phyloP scores from a whole-genome alignment of 2,888 invertebrate genomes.

The Antitype chi region DNA sequence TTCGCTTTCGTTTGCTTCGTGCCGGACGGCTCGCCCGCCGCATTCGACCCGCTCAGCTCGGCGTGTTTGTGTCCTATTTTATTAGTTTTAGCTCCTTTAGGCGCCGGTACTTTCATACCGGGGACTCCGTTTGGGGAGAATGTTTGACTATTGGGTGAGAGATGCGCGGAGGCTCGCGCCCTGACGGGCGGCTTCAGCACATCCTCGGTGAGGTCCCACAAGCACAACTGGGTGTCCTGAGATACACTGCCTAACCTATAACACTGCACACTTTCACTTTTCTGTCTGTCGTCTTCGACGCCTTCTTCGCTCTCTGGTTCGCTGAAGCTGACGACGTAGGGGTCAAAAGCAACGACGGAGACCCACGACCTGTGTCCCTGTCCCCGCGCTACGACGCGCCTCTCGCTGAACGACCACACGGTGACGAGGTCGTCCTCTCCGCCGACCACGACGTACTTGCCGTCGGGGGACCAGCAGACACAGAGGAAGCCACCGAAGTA shows the following conservation, averaged over 20 bases:
- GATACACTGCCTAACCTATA: constrained; percentile 98
- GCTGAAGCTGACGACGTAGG: constrained; percentile 94
- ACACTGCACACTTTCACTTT: constrained; percentile 90
- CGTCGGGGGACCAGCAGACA: constrained; percentile 99
- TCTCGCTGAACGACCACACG: constrained; percentile 98
- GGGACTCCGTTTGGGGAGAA: constrained; percentile 79
- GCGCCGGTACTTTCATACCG: constrained; percentile 71
- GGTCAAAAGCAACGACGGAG: constrained; percentile 98
- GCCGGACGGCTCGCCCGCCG: constrained; percentile 82
- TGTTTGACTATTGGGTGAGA: constrained; percentile 76
- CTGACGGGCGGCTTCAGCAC: constrained; percentile 94
- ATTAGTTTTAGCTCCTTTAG: constrained; percentile 79
- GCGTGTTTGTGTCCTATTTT: constrained; percentile 85
- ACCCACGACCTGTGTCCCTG: constrained; percentile 99
- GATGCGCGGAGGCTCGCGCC: constrained; percentile 84
- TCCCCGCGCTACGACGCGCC: constrained; percentile 98
- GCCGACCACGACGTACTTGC: constrained; percentile 98
- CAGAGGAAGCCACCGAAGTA: constrained; percentile 99
- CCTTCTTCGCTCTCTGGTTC: constrained; percentile 92
- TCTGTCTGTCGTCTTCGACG: constrained; percentile 81
- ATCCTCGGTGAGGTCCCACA: constrained; percentile 99
- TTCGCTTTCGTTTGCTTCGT: constrained; percentile 77
- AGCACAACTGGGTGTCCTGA: constrained; percentile 99
- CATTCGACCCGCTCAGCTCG: constrained; percentile 75
- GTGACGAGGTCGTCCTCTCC: constrained; percentile 99